A percentile compares a stretch with the other conserved stretches of the same genome.
Evolutionary conservation across 1,140 invertebrate species (phyloP).

Genomic region (Notospermus geniculatus): DNA sequence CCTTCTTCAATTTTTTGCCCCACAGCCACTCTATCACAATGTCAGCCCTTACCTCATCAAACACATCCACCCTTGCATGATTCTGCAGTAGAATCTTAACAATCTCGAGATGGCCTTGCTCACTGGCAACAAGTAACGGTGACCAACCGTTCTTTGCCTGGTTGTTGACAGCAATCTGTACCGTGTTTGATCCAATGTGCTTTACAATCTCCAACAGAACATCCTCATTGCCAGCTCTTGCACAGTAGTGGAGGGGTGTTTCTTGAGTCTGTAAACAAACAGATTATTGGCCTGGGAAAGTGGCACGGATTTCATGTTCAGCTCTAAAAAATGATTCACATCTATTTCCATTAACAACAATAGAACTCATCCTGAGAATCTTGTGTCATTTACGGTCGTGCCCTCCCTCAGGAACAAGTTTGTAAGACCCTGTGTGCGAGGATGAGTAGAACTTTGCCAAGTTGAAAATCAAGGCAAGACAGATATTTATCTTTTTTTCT

Average conservation of each 20-base stretch:
- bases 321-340: too few species aligned
- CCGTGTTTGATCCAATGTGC: constrained; percentile 79
- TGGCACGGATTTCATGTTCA: neutral
- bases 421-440: too few species aligned
- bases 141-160: constrained; percentile 91
- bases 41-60: constrained; percentile 94
- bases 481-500: too few species aligned
- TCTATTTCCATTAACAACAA: too few species aligned
- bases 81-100: constrained; percentile 83
- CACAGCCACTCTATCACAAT: too few species aligned
- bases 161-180: constrained; percentile 89
- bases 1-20: too few species aligned
- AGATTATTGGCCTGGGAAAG: too few species aligned
- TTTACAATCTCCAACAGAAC: constrained; percentile 90
- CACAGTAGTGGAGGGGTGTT: constrained; percentile 93
- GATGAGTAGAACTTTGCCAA: too few species aligned
- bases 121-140: constrained; percentile 84
- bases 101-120: constrained; percentile 67
- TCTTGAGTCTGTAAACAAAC: constrained; percentile 76
- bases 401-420: too few species aligned
- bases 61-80: constrained; percentile 96
- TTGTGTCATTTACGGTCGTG: too few species aligned
- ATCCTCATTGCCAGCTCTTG: constrained; percentile 91
- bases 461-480: too few species aligned
- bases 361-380: too few species aligned